Evolutionary conservation across 2,888 invertebrate genomes (phyloP), one percentile per base, ranked within the genome.

Genomic region (Hirudinaria manillensis): DNA sequence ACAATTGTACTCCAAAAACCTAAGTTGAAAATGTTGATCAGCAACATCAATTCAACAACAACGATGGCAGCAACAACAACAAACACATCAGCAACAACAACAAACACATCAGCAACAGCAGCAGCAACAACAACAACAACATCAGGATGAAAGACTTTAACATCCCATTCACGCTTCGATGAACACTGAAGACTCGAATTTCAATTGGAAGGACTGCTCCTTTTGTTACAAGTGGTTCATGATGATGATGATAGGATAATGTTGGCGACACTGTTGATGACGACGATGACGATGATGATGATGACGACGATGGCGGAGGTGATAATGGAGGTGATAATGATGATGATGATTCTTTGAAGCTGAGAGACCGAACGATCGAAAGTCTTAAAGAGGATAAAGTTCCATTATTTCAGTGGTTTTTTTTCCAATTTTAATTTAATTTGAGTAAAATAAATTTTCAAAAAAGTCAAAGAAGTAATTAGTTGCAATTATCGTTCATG

Each of bases 351-450:
- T 27, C 24, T 36, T 27, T 68, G 4, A 21, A 27, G 65, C 27
- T 16, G 32, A 4, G 27, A 65, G 32, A 29, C 13, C 13, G 27
- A 65, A 73, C 36, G 24, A 27, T 19, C 24, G 68, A 38, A 4
- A 56, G 70, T 34, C 27, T 34, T 32, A n/a, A 56, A 34, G 70
- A 75, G 53, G 75, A 68, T 45, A 75, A 68, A 29, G 74, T 65
- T 21, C 32, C 51, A 13, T 36, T 29, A 3, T 16, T 53, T 29
- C 67, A 77, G 10, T 16, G 16, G 16, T 1, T 45, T 10, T 45
- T 45, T 45, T 45, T 45, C n/a, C n/a, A n/a, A 45, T 16, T 45
- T 16, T 16, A 45, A 10, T 45, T 45, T 45, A 45, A 45, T 16
- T 45, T 1, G 16, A 45, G 16, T 45, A 2, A 45, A 45, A 45